phyloP scores from a whole-genome alignment of 2,888 invertebrate species.

The Zeuzera pyrina region DNA sequence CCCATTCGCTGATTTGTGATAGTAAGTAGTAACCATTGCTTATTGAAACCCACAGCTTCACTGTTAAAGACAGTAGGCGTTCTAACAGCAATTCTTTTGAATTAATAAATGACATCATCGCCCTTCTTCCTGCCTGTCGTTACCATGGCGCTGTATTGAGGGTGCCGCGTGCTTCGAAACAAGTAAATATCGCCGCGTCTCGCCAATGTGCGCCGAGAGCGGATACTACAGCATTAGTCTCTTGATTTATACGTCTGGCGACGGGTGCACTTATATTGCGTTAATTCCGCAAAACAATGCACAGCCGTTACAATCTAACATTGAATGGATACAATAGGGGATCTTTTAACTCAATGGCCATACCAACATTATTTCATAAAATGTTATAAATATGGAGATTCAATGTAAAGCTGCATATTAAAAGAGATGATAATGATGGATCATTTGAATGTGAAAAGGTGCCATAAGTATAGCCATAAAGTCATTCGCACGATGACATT shows the following conservation, averaged over 20 bases:
- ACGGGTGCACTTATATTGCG: slow-evolving; percentile 36
- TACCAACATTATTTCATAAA: slow-evolving; percentile 13
- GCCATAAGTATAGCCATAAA: too few species aligned
- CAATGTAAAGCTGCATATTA: slow-evolving; percentile 31
- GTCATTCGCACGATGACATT: too few species aligned
- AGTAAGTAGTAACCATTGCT: too few species aligned
- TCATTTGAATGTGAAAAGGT: slow-evolving; percentile 39
- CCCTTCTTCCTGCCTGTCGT: slow-evolving; percentile 40
- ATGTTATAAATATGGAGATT: slow-evolving; percentile 44
- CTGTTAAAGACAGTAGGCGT: too few species aligned
- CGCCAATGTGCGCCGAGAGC: slow-evolving; percentile 21
- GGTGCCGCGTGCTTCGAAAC: neutral
- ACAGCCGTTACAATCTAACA: slow-evolving; percentile 28
- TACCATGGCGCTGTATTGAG: slow-evolving; percentile 20
- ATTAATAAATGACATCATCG: slow-evolving; percentile 53
- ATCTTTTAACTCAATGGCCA: slow-evolving; percentile 21
- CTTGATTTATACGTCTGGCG: slow-evolving; percentile 69
- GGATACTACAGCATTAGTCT: slow-evolving; percentile 62
- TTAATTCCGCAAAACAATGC: slow-evolving; percentile 57
- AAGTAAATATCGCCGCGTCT: slow-evolving; percentile 1
- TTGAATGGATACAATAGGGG: slow-evolving; percentile 22
- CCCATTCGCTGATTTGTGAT: too few species aligned
- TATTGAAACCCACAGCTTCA: too few species aligned
- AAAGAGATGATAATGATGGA: slow-evolving; percentile 30
- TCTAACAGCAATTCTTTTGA: slow-evolving; percentile 40